Evolutionary conservation across 2,113 vertebrate genomes (phyloP).

Genomic region (Prunella himalayana): DNA sequence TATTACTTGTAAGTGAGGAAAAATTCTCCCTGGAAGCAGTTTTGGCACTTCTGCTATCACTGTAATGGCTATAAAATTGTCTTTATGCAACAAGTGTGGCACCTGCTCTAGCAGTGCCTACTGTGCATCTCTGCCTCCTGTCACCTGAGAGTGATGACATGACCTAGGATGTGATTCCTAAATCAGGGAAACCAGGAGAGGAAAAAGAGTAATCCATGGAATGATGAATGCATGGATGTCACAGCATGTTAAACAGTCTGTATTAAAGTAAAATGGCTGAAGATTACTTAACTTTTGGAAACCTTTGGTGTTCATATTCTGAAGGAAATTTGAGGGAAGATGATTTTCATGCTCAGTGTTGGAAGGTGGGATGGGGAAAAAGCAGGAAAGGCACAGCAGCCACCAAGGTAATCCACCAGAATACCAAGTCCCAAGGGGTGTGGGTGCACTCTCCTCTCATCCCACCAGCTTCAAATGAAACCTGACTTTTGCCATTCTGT

Average conservation of each 20-base stretch:
- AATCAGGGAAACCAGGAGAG: background rate
- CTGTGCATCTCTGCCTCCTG: background rate
- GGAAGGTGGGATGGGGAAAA: background rate
- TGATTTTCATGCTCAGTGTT: background rate
- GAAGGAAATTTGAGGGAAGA: background rate
- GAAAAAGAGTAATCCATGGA: background rate
- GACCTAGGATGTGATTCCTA: background rate
- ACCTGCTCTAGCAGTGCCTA: background rate
- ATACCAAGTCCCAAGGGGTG: background rate
- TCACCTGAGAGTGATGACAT: background rate
- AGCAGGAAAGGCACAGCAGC: background rate
- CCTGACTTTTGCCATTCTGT: background rate
- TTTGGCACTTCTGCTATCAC: background rate
- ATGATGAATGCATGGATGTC: background rate
- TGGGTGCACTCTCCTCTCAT: background rate
- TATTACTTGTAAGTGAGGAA: background rate
- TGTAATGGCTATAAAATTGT: background rate
- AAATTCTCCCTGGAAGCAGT: background rate
- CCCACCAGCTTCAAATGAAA: background rate
- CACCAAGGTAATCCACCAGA: background rate
- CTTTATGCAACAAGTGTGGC: background rate
- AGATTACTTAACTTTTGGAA: background rate
- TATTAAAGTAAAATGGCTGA: background rate
- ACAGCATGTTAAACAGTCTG: background rate
- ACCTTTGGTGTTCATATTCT: rapidly evolving